phyloP scores from a whole-genome alignment of 2,113 vertebrate species.

The Caloenas nicobarica region DNA sequence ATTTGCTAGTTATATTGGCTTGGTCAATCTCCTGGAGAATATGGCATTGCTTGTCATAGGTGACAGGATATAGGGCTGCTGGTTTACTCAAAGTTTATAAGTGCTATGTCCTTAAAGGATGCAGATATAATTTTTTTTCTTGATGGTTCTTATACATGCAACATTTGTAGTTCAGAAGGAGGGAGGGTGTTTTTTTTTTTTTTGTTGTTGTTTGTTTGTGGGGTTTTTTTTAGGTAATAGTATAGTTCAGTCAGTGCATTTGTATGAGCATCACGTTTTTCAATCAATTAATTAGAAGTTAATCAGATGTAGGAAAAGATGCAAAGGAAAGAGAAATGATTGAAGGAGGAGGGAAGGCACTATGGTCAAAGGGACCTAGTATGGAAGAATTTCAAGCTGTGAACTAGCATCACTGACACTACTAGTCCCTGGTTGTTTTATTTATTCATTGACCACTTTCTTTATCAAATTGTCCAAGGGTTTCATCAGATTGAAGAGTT shows the following conservation, averaged over 20 bases:
- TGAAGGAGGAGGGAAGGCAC: neutral
- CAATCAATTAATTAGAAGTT: neutral
- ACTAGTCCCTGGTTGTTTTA: neutral
- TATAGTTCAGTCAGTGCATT: neutral
- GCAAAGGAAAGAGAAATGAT: neutral
- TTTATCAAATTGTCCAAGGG: neutral
- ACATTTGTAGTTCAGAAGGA: neutral
- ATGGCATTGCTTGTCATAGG: fast-evolving
- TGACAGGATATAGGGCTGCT: neutral
- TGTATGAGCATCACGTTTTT: neutral
- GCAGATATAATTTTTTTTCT: neutral
- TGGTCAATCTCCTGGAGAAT: neutral
- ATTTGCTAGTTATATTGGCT: neutral
- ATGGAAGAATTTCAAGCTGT: neutral
- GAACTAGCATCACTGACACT: neutral
- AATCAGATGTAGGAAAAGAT: neutral
- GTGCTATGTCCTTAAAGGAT: neutral
- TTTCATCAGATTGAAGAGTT: neutral
- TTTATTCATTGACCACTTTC: conserved; percentile 9
- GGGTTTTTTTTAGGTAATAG: neutral
- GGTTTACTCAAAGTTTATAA: neutral
- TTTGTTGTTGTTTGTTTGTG: no score
- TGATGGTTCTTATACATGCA: neutral
- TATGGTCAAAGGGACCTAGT: neutral
- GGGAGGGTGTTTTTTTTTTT: neutral